Evolutionary conservation across 1,140 invertebrate species (phyloP).

Genomic region (Cardiocondyla obscurior): DNA sequence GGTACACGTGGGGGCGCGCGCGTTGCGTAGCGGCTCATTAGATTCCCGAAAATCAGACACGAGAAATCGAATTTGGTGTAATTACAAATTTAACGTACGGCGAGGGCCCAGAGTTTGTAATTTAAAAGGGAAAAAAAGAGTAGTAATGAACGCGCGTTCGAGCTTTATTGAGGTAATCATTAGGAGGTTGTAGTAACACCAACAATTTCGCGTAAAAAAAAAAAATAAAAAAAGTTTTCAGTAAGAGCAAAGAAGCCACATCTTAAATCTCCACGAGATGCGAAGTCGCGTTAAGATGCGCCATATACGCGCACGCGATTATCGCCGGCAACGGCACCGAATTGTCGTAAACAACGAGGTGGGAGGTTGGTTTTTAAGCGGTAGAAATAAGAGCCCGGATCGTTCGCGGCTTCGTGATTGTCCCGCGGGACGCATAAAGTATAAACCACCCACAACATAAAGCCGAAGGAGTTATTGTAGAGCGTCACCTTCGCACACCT

Average conservation of each 20-base stretch:
- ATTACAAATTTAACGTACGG: background rate
- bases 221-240: background rate
- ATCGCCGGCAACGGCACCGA: slow-evolving; percentile 54
- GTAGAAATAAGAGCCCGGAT: slow-evolving; percentile 77
- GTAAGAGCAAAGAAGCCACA: background rate
- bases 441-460: slow-evolving; percentile 82
- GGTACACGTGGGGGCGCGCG: slow-evolving; percentile 5
- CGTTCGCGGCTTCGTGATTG: slow-evolving; percentile 74
- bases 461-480: slow-evolving; percentile 80
- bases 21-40: slow-evolving; percentile 27
- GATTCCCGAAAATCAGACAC: slow-evolving; percentile 19
- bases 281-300: background rate
- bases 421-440: slow-evolving; percentile 77
- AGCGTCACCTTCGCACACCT: slow-evolving; percentile 79
- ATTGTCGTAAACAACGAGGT: slow-evolving; percentile 64
- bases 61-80: background rate
- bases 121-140: background rate
- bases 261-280: slow-evolving; percentile 25
- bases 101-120: background rate
- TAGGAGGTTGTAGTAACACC: background rate
- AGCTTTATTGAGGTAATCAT: background rate
- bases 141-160: background rate
- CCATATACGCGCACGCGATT: background rate
- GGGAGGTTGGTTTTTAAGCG: slow-evolving; percentile 23
- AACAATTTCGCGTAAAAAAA: slow-evolving; percentile 7